phyloP scores from a whole-genome alignment of 37 sponge, comb jelly and placozoan genomes.

The Geodia barretti region DNA sequence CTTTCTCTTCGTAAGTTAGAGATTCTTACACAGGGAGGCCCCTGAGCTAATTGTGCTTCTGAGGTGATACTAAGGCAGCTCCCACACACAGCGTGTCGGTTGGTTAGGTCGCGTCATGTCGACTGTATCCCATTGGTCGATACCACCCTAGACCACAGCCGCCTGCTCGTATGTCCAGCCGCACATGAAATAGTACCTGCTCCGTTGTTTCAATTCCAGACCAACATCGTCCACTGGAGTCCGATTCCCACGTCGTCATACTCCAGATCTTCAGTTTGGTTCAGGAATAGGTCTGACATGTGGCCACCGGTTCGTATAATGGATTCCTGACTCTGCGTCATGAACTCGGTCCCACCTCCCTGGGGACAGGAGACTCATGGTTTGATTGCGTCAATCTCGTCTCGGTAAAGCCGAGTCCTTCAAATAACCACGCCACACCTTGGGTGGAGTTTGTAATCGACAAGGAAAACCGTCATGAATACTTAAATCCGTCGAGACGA shows the following conservation, averaged over 20 bases:
- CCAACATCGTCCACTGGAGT: conserved; percentile 2
- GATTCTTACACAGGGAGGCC: conserved; percentile 11
- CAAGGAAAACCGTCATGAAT: conserved; percentile 65
- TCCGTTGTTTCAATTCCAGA: conserved; percentile 24
- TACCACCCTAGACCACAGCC: conserved; percentile 21
- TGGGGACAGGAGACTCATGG: not conserved
- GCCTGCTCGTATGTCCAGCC: conserved; percentile 52
- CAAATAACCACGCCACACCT: conserved; percentile 40
- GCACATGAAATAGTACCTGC: conserved; percentile 34
- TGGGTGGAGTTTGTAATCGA: conserved; percentile 56
- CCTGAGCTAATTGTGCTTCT: conserved; percentile 23
- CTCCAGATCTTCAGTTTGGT: not conserved
- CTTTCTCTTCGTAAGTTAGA: not conserved
- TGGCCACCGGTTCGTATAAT: conserved; percentile 55
- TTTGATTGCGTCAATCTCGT: conserved; percentile 34
- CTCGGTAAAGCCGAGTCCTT: conserved; percentile 18
- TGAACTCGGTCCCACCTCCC: conserved; percentile 62
- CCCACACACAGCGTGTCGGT: no score
- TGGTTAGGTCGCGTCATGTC: no score
- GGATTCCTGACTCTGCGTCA: conserved; percentile 60
- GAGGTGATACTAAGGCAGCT: no score
- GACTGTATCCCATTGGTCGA: conserved; percentile 36
- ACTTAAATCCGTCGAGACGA: not conserved
- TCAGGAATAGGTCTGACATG: not conserved
- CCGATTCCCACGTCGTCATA: conserved; percentile 56